Evolutionary conservation across 1,140 invertebrate species (phyloP).

Genomic region (Drosophila willistoni): DNA sequence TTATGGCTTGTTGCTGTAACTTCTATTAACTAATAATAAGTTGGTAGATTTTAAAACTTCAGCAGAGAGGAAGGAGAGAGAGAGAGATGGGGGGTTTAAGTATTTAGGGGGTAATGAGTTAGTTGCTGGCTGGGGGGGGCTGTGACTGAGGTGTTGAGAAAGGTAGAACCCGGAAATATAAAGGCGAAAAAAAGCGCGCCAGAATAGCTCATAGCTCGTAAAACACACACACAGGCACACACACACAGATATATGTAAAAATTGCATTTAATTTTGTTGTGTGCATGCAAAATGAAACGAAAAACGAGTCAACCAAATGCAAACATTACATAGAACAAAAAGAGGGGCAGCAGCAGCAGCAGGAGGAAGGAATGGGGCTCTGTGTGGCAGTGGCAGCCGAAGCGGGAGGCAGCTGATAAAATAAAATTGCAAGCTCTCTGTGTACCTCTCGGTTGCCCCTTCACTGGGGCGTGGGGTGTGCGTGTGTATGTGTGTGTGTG

Average conservation of each 20-base stretch:
- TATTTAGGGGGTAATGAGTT: constrained; percentile 1
- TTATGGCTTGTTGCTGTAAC: background rate
- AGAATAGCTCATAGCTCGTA: constrained; percentile 19
- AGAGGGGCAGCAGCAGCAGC: background rate
- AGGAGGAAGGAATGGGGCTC: background rate
- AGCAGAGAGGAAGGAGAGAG: background rate
- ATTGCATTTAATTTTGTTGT: constrained; percentile 70
- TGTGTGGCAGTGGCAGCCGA: background rate
- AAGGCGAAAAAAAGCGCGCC: constrained; percentile 29
- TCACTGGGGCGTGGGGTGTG: background rate
- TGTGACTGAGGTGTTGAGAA: constrained; percentile 21
- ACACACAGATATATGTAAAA: constrained; percentile 7
- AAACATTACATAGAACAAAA: background rate
- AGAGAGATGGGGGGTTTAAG: constrained; percentile 14
- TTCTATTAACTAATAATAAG: constrained; percentile 40
- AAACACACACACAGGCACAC: constrained; percentile 10
- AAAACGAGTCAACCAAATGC: constrained; percentile 54
- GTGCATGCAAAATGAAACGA: constrained; percentile 77
- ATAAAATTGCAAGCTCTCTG: constrained; percentile 65
- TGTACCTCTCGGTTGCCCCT: background rate
- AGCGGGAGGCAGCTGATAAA: constrained; percentile 71
- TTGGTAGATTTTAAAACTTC: constrained; percentile 14
- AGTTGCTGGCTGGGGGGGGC: constrained; percentile 1
- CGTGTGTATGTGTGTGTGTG: constrained; percentile 33
- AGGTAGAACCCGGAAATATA: constrained; percentile 56